These are phyloP conservation scores for Conomelus anceps DNA, from an alignment of 2,888 invertebrate genomes.

Conservation along the genomic window DNA sequence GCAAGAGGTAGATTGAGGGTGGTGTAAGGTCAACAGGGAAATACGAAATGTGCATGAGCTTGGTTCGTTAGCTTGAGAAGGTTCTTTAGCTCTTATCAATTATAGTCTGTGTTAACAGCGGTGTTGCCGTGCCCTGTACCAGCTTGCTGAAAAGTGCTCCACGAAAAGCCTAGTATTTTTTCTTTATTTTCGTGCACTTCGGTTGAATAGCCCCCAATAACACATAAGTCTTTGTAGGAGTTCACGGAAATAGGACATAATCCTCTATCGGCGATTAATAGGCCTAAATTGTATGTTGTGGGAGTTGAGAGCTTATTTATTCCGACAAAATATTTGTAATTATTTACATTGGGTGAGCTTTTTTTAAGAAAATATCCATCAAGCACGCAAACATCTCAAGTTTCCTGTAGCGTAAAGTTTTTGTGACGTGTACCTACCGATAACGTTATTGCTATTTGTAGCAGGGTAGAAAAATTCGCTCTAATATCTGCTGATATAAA, in stretches of 20 bases:
- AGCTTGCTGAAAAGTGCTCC: not conserved
- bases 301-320: not conserved
- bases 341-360: not conserved
- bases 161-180: not conserved
- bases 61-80: not conserved
- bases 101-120: not conserved
- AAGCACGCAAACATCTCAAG: not conserved
- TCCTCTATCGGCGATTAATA: not conserved
- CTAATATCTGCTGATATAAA: no score
- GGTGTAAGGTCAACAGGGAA: not conserved
- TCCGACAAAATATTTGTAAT: not conserved
- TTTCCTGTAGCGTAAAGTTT: not conserved
- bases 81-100: not conserved
- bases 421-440: not conserved
- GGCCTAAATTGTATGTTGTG: not conserved
- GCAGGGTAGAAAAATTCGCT: no score
- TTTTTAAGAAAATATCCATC: not conserved
- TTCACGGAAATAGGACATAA: not conserved
- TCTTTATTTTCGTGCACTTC: not conserved
- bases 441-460: no score
- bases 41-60: not conserved
- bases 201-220: not conserved
- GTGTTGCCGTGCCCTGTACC: not conserved
- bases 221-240: not conserved
- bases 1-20: not conserved